A percentile compares a stretch with the other conserved stretches of the same genome.
Conservation (phyloP, 1,140 invertebrate species). For the Polyergus mexicanus region DNA sequence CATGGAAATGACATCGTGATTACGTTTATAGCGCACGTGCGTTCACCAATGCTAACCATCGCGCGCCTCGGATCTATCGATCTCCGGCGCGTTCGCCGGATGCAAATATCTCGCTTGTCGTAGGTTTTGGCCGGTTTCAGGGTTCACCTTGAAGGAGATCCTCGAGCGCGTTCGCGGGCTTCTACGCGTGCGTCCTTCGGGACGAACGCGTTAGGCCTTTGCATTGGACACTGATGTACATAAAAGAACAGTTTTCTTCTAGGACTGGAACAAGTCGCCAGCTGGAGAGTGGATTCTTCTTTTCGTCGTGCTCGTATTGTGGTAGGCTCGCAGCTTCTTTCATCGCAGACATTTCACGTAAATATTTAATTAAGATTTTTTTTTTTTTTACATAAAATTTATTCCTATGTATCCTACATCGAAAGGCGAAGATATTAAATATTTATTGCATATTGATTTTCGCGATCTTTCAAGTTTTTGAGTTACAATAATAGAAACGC, state of each 20-base stretch:
- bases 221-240: conserved; percentile 20
- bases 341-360: neutral
- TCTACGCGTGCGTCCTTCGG: conserved; percentile 56
- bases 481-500: neutral
- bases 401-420: neutral
- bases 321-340: neutral
- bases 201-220: conserved; percentile 45
- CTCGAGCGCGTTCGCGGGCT: conserved; percentile 5
- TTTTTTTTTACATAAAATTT: neutral
- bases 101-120: conserved; percentile 57
- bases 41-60: neutral
- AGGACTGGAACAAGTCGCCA: conserved; percentile 4
- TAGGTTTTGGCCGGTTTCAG: conserved; percentile 41
- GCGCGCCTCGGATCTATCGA: neutral
- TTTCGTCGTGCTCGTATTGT: neutral
- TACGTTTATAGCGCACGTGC: neutral
- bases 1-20: conserved; percentile 24
- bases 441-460: neutral
- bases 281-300: conserved; percentile 1
- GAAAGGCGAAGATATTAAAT: neutral
- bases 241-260: conserved; percentile 49
- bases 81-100: neutral
- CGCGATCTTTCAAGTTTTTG: neutral
- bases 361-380: neutral
- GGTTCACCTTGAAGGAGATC: conserved; percentile 51